phyloP scores from a whole-genome alignment of 2,113 vertebrate species.

The Climacteris rufus region DNA sequence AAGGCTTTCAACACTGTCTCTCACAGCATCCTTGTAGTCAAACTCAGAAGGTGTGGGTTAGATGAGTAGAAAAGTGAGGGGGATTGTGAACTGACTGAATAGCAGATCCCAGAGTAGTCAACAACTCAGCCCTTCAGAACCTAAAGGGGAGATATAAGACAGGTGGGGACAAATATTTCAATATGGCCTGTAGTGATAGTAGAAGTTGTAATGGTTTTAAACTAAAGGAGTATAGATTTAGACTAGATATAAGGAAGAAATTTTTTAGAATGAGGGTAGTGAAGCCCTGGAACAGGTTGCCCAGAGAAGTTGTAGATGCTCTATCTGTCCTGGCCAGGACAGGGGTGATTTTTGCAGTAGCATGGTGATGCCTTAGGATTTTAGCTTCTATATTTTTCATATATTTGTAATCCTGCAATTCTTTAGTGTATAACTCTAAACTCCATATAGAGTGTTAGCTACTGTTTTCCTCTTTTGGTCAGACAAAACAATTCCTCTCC shows the following conservation, averaged over 20 bases:
- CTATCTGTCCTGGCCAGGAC: not conserved
- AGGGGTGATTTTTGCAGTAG: not conserved
- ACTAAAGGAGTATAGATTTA: not conserved
- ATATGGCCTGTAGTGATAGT: not conserved
- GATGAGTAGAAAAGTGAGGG: not conserved
- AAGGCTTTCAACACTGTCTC: not conserved
- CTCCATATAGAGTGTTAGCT: too few species aligned
- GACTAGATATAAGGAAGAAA: not conserved
- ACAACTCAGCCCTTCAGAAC: not conserved
- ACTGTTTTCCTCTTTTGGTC: too few species aligned
- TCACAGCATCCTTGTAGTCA: not conserved
- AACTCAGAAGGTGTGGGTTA: not conserved
- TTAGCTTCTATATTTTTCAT: too few species aligned
- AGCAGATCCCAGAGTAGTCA: not conserved
- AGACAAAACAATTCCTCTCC: too few species aligned
- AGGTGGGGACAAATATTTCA: not conserved
- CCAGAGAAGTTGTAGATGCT: not conserved
- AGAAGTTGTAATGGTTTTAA: not conserved
- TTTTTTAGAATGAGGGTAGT: not conserved
- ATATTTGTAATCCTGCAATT: too few species aligned
- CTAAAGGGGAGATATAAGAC: not conserved
- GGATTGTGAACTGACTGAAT: not conserved
- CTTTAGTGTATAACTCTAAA: too few species aligned
- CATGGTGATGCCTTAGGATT: too few species aligned
- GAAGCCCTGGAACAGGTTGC: not conserved